These are phyloP conservation scores for Ophioderma brevispina DNA, from an alignment of 35 echinoderm and acorn worm genomes.

Conservation along the genomic window DNA sequence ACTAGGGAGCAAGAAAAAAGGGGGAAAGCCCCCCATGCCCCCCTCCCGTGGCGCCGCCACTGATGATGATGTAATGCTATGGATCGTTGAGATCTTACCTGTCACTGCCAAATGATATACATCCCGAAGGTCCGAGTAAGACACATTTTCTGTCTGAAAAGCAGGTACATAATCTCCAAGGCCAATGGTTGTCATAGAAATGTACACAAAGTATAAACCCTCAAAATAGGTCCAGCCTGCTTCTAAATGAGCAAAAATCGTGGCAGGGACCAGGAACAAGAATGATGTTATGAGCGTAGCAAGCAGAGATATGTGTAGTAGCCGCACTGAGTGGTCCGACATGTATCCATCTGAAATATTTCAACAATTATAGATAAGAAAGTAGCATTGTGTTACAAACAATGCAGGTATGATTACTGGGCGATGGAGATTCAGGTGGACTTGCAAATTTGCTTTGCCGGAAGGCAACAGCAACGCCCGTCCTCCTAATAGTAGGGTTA, in stretches of 20 bases:
- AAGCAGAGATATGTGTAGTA: constrained; percentile 73
- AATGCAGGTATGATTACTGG: no score
- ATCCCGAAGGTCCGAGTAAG: constrained; percentile 3
- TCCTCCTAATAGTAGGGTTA: no score
- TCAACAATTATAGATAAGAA: no score
- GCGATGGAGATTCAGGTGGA: no score
- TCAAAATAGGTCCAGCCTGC: constrained; percentile 43
- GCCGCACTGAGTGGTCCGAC: constrained; percentile 49
- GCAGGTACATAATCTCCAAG: constrained; percentile 93
- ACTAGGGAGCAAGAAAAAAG: no score
- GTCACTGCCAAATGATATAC: constrained; percentile 6
- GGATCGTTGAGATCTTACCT: no score
- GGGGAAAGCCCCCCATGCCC: no score
- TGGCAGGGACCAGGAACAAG: constrained; percentile 79
- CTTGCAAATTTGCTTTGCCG: no score
- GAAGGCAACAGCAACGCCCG: no score
- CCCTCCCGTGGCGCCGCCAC: no score
- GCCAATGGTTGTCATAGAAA: constrained; percentile 92
- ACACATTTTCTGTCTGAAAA: constrained; percentile 19
- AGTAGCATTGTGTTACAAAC: no score
- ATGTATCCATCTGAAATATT: constrained; percentile 41
- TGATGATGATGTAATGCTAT: no score
- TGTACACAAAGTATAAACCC: constrained; percentile 86
- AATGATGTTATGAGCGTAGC: constrained; percentile 42
- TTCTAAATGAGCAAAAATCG: constrained; percentile 75